These are phyloP conservation scores for Clarias batrachus DNA, from an alignment of 2,113 vertebrate species.

Conservation along the genomic window DNA sequence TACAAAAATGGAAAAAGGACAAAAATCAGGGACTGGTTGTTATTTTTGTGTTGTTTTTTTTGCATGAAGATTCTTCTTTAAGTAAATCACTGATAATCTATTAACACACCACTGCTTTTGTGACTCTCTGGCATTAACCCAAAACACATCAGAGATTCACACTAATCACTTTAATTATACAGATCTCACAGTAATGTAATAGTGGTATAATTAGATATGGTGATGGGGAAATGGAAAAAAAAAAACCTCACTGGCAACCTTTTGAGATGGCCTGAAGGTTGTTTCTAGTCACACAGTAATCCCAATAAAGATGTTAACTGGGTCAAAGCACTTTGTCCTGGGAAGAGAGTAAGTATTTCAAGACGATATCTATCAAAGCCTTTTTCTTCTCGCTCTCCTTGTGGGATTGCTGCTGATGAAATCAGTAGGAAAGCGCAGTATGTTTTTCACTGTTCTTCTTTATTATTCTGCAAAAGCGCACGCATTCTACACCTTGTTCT, in stretches of 20 bases:
- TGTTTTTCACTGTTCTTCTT: background rate
- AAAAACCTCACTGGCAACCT: background rate
- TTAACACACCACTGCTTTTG: background rate
- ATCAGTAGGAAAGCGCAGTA: conserved; percentile 2
- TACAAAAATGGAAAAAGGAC: too few relatives aligned
- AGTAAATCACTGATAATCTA: background rate
- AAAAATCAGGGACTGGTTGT: too few relatives aligned
- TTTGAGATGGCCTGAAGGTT: background rate
- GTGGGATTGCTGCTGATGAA: background rate
- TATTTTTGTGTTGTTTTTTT: too few relatives aligned
- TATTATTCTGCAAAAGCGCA: background rate
- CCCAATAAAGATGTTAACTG: background rate
- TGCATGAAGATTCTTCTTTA: too few relatives aligned
- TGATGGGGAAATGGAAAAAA: background rate
- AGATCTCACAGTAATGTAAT: background rate
- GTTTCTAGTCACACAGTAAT: background rate
- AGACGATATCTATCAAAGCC: background rate
- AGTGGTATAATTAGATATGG: background rate
- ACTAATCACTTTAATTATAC: background rate
- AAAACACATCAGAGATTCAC: background rate
- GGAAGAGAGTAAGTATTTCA: background rate
- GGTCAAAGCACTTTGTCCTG: conserved; percentile 18
- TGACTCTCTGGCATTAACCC: too few relatives aligned
- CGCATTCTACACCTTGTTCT: background rate
- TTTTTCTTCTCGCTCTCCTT: background rate